phyloP scores from a whole-genome alignment of 2,888 invertebrate genomes.

The Seira ritae region DNA sequence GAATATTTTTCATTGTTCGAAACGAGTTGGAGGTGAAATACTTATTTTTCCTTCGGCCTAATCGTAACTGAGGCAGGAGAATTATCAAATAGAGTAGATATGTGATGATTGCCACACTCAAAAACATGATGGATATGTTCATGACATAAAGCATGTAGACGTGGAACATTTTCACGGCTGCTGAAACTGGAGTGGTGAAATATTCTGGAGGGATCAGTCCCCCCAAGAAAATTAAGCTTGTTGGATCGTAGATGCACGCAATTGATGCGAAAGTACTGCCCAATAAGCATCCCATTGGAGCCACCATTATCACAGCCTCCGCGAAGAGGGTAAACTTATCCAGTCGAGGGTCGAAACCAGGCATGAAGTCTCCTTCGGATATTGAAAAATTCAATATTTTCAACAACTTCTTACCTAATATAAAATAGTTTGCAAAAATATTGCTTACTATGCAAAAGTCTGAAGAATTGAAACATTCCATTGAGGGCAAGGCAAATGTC shows the following conservation, averaged over 20 bases:
- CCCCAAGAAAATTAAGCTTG: neutral
- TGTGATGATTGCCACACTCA: neutral
- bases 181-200: neutral
- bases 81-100: slow-evolving; percentile 20
- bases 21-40: neutral
- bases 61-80: neutral
- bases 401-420: neutral
- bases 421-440: neutral
- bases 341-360: slow-evolving; percentile 15
- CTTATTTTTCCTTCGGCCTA: neutral
- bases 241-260: slow-evolving; percentile 11
- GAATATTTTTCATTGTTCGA: neutral
- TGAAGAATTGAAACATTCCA: slow-evolving; percentile 10
- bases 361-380: slow-evolving; percentile 14
- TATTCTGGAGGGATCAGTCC: slow-evolving; percentile 13
- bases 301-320: neutral
- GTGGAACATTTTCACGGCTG: slow-evolving; percentile 13
- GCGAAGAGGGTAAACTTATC: neutral
- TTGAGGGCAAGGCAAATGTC: slow-evolving; percentile 14
- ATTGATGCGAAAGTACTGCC: neutral
- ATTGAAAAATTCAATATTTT: neutral
- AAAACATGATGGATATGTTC: neutral
- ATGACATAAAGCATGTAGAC: neutral
- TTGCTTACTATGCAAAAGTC: slow-evolving; percentile 24
- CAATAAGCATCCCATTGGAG: neutral